A percentile compares a stretch with the other conserved stretches of the same genome.
Evolutionary conservation across 2,888 invertebrate genomes (phyloP).

Genomic region (Yponomeuta evonymella): DNA sequence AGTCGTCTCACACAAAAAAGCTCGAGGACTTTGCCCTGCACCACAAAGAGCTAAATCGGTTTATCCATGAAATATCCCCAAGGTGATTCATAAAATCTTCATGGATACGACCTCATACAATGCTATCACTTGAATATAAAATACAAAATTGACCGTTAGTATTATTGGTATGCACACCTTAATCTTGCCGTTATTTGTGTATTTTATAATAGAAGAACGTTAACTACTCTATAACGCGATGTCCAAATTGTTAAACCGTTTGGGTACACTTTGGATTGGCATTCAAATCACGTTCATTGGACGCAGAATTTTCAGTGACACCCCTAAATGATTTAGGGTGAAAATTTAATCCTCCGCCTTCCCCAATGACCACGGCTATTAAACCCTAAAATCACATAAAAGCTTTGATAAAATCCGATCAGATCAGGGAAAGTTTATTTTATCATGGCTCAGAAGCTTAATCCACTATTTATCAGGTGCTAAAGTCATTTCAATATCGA

Average conservation of each 20-base stretch:
- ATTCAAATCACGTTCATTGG: neutral
- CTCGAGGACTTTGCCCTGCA: neutral
- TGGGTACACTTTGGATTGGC: neutral
- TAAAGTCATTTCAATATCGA: neutral
- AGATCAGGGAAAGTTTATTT: neutral
- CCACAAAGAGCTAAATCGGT: neutral
- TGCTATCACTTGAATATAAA: too few species aligned
- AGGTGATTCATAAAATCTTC: too few species aligned
- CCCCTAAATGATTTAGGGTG: slow-evolving; percentile 44
- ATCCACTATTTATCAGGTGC: neutral
- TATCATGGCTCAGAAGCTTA: neutral
- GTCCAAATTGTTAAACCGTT: neutral
- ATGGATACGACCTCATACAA: too few species aligned
- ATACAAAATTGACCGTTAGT: neutral
- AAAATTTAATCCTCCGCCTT: slow-evolving; percentile 38
- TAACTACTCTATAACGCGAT: neutral
- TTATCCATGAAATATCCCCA: neutral
- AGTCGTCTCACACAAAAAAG: neutral
- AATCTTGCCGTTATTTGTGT: neutral
- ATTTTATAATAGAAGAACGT: neutral
- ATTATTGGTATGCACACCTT: neutral
- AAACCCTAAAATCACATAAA: slow-evolving; percentile 12
- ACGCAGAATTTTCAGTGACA: slow-evolving; percentile 8
- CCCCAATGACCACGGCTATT: slow-evolving; percentile 20
- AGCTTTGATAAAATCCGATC: slow-evolving; percentile 12